Evolutionary conservation across 2,888 invertebrate species (phyloP).

Genomic region (Boloria euphrosyne): DNA sequence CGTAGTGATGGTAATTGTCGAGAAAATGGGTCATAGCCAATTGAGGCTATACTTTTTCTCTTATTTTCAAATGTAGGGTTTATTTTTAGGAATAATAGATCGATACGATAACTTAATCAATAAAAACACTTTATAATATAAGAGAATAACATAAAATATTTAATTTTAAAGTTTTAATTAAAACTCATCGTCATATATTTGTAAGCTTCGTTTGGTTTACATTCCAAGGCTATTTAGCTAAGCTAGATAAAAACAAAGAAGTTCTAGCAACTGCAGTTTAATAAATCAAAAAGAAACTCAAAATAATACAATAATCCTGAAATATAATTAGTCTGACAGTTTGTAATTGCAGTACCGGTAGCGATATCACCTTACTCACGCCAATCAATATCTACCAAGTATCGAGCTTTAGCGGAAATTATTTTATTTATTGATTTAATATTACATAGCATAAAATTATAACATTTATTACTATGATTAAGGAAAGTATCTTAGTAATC

Average conservation of each 20-base stretch:
- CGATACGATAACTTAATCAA: too few species aligned
- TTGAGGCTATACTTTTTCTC: not conserved
- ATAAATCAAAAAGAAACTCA: slow-evolving; percentile 26
- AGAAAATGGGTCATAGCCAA: not conserved
- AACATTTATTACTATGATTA: too few species aligned
- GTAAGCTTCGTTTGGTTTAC: too few species aligned
- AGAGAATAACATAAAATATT: too few species aligned
- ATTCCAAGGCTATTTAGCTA: too few species aligned
- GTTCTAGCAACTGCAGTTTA: slow-evolving; percentile 6
- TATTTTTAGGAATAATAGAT: not conserved
- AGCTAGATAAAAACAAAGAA: not conserved
- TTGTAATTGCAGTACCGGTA: slow-evolving; percentile 51
- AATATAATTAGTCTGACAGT: slow-evolving; percentile 46
- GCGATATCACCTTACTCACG: slow-evolving; percentile 56
- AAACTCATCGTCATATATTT: too few species aligned
- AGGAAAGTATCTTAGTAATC: too few species aligned
- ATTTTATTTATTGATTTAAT: not conserved
- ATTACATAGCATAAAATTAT: not conserved
- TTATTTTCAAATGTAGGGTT: not conserved
- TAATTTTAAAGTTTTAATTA: too few species aligned
- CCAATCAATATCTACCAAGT: slow-evolving; percentile 27
- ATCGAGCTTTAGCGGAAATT: slow-evolving; percentile 27
- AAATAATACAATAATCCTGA: slow-evolving; percentile 37
- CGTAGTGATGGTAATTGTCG: slow-evolving; percentile 9
- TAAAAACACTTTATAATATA: too few species aligned